Conservation (phyloP, 2,888 invertebrate species). For the Netelia virgata region DNA sequence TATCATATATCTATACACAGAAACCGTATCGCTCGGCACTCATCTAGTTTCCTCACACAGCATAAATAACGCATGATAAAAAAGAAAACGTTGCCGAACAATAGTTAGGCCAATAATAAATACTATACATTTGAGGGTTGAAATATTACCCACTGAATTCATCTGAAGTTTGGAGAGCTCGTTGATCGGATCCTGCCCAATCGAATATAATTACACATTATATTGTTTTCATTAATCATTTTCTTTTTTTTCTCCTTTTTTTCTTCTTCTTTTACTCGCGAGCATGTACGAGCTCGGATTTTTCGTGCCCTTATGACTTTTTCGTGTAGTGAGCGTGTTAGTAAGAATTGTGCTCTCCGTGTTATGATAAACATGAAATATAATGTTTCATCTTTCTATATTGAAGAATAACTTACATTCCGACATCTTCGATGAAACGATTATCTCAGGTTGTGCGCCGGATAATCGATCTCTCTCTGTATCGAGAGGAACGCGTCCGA, state of each 20-base stretch:
- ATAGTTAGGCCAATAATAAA: conserved; percentile 81
- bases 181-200: conserved; percentile 82
- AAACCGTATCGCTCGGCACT: conserved; percentile 43
- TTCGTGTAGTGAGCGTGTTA: conserved; percentile 49
- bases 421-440: conserved; percentile 26
- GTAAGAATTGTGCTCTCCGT: conserved; percentile 53
- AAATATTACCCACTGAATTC: conserved; percentile 61
- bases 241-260: conserved; percentile 24
- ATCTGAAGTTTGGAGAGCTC: conserved; percentile 56
- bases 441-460: conserved; percentile 13
- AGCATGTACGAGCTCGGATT: conserved; percentile 56
- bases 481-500: conserved; percentile 12
- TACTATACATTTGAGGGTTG: conserved; percentile 78
- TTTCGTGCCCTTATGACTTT: conserved; percentile 55
- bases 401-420: conserved; percentile 54
- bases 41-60: conserved; percentile 51
- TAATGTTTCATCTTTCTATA: conserved; percentile 4
- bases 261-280: conserved; percentile 40
- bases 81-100: conserved; percentile 65
- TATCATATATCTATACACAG: conserved; percentile 35
- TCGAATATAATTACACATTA: conserved; percentile 67
- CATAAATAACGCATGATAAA: conserved; percentile 78
- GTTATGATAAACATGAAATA: background rate
- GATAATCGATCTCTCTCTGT: conserved; percentile 11
- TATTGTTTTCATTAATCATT: conserved; percentile 40